Percentiles rank a stretch among this genome's conserved stretches.
phyloP scores from a whole-genome alignment of 2,797 vertebrate species.

The Loris lydekkerianus region DNA sequence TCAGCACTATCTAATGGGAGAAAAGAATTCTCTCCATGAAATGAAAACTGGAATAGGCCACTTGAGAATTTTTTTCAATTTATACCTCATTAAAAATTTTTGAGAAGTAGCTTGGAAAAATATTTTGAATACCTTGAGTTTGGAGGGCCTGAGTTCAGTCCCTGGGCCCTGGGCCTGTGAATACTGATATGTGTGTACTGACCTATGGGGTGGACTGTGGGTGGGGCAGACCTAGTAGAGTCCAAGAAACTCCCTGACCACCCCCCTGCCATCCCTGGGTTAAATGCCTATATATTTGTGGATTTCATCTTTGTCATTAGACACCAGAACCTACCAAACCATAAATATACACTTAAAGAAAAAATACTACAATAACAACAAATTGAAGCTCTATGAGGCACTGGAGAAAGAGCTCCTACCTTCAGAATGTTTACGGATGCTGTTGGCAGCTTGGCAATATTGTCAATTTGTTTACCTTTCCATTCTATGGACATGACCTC shows the following conservation, averaged over 20 bases:
- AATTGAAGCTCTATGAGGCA: background rate
- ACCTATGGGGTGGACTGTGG: background rate
- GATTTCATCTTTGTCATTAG: background rate
- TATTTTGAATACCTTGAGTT: background rate
- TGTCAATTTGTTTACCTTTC: background rate
- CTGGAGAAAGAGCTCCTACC: background rate
- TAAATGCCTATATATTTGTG: background rate
- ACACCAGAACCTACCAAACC: background rate
- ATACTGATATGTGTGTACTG: background rate
- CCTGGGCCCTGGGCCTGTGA: background rate
- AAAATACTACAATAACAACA: background rate
- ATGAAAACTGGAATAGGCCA: constrained; percentile 21
- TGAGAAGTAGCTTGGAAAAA: constrained; percentile 3
- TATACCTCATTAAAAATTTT: constrained; percentile 8
- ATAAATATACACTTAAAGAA: background rate
- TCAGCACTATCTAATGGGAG: background rate
- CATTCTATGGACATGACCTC: background rate
- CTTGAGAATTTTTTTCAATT: constrained; percentile 36
- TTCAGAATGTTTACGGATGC: background rate
- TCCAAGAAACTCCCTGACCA: background rate
- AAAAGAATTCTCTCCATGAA: constrained; percentile 18
- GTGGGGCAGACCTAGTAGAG: background rate
- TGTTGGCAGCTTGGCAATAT: background rate
- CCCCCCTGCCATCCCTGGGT: background rate
- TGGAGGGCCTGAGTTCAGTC: background rate